Base-by-base conservation (phyloP, 2,797 vertebrate species). In the Myripristis murdjan region DNA sequence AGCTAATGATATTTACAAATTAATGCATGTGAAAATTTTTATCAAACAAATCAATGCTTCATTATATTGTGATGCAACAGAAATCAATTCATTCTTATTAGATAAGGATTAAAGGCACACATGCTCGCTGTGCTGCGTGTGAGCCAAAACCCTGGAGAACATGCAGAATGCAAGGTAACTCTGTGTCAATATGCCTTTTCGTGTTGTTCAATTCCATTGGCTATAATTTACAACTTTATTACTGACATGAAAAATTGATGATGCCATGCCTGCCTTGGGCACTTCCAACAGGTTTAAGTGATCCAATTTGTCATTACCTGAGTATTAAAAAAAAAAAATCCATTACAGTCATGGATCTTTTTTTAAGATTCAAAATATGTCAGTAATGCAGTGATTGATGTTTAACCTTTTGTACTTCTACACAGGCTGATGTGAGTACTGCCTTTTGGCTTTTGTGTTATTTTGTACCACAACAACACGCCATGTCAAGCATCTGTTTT, bases 161-260 rank as follows among this genome's bases (percentile, higher is more conserved):
- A 58, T 46, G 7, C 33, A 18, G 23, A 68, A 51, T 54, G 31
- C 73, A 75, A 78, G 61, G 77, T 72, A 73, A 64, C 49, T 33
- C 62, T 37, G 20, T 62, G 73, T 91, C 78, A 22, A 84, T 87
- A 73, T 64, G 66, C 68, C 79, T 85, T 81, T 78, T 80, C 79
- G 73, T 51, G 57, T 60, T 78, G 69, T 82, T 81, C 61, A 37
- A 73, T 79, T 87, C 62, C 48, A 80, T 67, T 70, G 48, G 57
- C 49, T 68, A 52, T 75, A 80, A 87, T 88, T 86, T 84, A 86
- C 64, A 54, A 53, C 65, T 56, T 86, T 89, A 83, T 88, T 88
- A 88, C 64, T 70, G 59, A 84, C 51, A 77, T 89, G 39, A 89
- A 91, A 86, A 86, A 91, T 86, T 89, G 79, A 89, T 78, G 74